Conservation (phyloP, 2,888 invertebrate species). For the Theretra japonica region DNA sequence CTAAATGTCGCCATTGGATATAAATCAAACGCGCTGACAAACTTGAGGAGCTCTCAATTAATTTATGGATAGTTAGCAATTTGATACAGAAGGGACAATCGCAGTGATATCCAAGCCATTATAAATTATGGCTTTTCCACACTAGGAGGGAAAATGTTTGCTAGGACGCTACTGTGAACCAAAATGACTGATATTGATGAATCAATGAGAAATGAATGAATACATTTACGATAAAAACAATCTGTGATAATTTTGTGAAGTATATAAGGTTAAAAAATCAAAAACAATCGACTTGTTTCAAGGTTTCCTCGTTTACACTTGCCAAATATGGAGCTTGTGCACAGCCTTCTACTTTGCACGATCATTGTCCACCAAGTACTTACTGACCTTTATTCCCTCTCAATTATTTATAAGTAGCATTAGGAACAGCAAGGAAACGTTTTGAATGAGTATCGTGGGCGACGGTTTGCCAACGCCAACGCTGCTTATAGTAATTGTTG, state of each 20-base stretch:
- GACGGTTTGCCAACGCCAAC: neutral
- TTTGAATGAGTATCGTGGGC: constrained; percentile 6
- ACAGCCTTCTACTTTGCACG: neutral
- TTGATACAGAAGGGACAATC: too few relatives aligned
- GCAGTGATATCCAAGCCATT: too few relatives aligned
- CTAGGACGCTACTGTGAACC: too few relatives aligned
- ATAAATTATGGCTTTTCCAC: too few relatives aligned
- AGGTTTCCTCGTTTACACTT: neutral
- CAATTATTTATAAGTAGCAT: neutral
- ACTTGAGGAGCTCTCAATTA: neutral
- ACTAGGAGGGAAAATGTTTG: too few relatives aligned
- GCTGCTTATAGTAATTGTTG: neutral
- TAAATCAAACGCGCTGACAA: too few relatives aligned
- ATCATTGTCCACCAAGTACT: neutral
- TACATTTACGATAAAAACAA: too few relatives aligned
- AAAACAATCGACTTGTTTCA: neutral
- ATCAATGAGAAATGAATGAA: too few relatives aligned
- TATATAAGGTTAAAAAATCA: neutral
- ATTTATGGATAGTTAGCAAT: neutral
- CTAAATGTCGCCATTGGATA: too few relatives aligned
- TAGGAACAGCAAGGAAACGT: neutral
- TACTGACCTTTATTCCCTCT: constrained; percentile 4
- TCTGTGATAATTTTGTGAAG: too few relatives aligned
- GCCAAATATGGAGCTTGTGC: neutral
- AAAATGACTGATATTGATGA: too few relatives aligned